Evolutionary conservation across 2,888 invertebrate species (phyloP).

Genomic region (Sussaba pulchella): DNA sequence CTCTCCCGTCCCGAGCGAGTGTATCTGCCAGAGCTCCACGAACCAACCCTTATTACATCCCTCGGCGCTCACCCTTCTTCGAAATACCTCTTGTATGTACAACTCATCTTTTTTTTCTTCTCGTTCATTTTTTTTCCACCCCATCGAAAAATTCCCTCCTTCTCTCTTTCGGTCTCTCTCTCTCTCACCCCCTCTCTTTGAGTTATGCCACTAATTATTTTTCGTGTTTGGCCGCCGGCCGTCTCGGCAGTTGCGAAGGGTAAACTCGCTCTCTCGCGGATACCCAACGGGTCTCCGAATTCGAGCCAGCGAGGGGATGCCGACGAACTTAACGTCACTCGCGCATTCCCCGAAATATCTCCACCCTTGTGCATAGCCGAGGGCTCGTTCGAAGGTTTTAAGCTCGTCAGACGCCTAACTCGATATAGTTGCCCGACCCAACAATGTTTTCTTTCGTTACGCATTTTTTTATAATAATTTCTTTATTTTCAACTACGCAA

Average conservation of each 20-base stretch:
- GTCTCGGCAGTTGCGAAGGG: slow-evolving; percentile 24
- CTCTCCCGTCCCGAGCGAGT: slow-evolving; percentile 1
- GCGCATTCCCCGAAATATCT: slow-evolving; percentile 49
- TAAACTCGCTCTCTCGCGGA: slow-evolving; percentile 32
- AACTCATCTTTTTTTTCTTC: slow-evolving; percentile 5
- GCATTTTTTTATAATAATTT: too few species aligned
- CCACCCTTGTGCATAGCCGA: slow-evolving; percentile 24
- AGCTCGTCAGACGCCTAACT: slow-evolving; percentile 20
- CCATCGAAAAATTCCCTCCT: slow-evolving; percentile 58
- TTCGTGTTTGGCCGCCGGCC: slow-evolving; percentile 62
- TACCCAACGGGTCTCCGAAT: slow-evolving; percentile 1
- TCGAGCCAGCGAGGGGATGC: slow-evolving; percentile 34
- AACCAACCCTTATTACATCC: neutral
- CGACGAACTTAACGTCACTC: slow-evolving; percentile 19
- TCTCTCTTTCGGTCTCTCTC: slow-evolving; percentile 23
- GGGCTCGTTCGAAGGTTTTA: slow-evolving; percentile 33
- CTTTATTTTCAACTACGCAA: neutral
- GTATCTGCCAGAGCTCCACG: slow-evolving; percentile 9
- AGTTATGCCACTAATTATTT: slow-evolving; percentile 77
- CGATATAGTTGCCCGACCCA: slow-evolving; percentile 13
- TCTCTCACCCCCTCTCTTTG: slow-evolving; percentile 57
- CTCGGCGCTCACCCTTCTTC: neutral
- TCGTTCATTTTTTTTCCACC: slow-evolving; percentile 22
- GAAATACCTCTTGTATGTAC: slow-evolving; percentile 1
- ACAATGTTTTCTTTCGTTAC: neutral